Evolutionary conservation across 2,888 invertebrate genomes (phyloP).

Genomic region (Rotaria macrura): DNA sequence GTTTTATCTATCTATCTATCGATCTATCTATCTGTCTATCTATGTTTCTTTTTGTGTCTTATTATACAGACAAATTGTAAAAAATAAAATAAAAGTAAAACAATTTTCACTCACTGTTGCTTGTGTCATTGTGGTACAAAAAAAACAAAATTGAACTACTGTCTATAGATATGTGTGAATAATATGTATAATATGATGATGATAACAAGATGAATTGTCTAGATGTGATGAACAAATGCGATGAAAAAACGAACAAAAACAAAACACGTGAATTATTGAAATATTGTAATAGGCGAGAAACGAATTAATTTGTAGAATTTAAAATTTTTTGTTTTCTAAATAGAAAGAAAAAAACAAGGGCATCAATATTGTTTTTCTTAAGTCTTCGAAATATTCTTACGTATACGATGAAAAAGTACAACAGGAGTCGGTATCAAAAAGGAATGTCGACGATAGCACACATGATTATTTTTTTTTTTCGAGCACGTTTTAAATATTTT

Average conservation of each 20-base stretch:
- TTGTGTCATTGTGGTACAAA: not conserved
- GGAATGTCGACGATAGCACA: constrained; percentile 8
- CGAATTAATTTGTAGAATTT: not conserved
- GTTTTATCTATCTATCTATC: not conserved
- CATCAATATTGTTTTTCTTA: too few species aligned
- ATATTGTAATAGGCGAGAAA: not conserved
- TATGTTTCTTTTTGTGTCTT: too few species aligned
- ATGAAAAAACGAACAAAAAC: constrained; percentile 1
- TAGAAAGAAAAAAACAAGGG: not conserved
- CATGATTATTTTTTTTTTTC: not conserved
- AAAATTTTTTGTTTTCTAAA: not conserved
- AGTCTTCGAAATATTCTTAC: not conserved
- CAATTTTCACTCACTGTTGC: not conserved
- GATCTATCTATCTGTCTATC: not conserved
- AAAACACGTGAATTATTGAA: not conserved
- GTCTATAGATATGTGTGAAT: not conserved
- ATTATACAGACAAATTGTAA: too few species aligned
- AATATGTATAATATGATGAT: not conserved
- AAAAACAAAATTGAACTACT: constrained; percentile 8
- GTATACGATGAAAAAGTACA: not conserved
- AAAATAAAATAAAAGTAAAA: not conserved
- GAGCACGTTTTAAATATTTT: not conserved
- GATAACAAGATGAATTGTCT: constrained; percentile 15
- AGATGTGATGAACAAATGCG: constrained; percentile 12
- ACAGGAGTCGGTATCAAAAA: constrained; percentile 3